phyloP scores from a whole-genome alignment of 2,888 invertebrate genomes.

The Drosophila greeni region DNA sequence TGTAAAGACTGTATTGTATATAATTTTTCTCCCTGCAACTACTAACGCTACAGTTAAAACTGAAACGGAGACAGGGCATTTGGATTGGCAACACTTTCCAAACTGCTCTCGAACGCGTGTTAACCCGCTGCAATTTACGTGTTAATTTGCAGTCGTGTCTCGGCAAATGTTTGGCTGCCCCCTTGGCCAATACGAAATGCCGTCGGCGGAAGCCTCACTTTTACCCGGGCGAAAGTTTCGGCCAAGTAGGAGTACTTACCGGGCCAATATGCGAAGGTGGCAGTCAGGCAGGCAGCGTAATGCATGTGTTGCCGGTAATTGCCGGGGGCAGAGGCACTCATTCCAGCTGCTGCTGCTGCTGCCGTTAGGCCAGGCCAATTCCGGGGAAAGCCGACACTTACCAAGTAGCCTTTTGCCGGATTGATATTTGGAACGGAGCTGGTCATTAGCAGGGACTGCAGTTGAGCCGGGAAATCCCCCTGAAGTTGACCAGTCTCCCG shows the following conservation, averaged over 20 bases:
- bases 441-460: slow-evolving; percentile 13
- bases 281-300: slow-evolving; percentile 28
- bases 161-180: slow-evolving; percentile 55
- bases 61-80: slow-evolving; percentile 23
- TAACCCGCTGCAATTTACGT: slow-evolving; percentile 69
- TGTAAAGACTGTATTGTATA: not conserved
- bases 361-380: slow-evolving; percentile 34
- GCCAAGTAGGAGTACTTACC: slow-evolving; percentile 17
- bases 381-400: slow-evolving; percentile 39
- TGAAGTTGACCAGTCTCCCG: not conserved
- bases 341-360: slow-evolving; percentile 15
- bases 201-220: slow-evolving; percentile 47
- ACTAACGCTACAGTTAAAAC: not conserved
- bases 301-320: slow-evolving; percentile 42
- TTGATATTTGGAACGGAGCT: slow-evolving; percentile 21
- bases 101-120: slow-evolving; percentile 52
- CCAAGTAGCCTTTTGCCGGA: slow-evolving; percentile 9
- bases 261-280: slow-evolving; percentile 28
- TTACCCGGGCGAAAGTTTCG: slow-evolving; percentile 62
- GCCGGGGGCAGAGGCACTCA: slow-evolving; percentile 21
- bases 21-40: slow-evolving; percentile 3
- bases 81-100: slow-evolving; percentile 39
- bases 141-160: slow-evolving; percentile 70
- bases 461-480: not conserved
- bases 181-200: slow-evolving; percentile 22